Conservation (phyloP, 2,113 vertebrate species). For the Odocoileus virginianus region DNA sequence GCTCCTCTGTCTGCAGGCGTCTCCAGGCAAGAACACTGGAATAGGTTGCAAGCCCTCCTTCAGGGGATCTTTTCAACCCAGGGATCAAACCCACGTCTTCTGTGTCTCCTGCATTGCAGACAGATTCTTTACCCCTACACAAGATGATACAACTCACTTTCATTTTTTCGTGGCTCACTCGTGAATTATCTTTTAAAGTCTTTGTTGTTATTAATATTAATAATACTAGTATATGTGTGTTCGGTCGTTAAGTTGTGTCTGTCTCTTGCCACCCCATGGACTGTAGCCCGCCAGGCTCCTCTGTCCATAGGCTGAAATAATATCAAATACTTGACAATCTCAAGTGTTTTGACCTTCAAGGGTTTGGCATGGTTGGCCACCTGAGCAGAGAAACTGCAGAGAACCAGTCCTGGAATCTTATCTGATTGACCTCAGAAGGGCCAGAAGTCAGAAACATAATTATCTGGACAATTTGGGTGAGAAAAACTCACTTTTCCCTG, state of each 20-base stretch:
- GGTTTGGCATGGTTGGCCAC: not conserved
- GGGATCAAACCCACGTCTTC: not conserved
- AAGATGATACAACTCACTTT: not conserved
- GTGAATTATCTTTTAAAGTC: not conserved
- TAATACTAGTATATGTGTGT: not conserved
- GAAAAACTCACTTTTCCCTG: not conserved
- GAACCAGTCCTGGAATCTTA: not conserved
- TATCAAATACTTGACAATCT: not conserved
- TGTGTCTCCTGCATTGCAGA: not conserved
- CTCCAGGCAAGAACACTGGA: not conserved
- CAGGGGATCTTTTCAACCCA: not conserved
- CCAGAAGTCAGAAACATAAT: not conserved
- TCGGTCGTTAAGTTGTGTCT: not conserved
- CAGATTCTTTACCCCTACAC: not conserved
- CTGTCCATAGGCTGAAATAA: not conserved
- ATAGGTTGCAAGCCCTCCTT: not conserved
- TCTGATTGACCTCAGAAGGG: not conserved
- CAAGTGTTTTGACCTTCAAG: not conserved
- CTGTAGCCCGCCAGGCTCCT: not conserved
- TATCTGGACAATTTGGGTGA: not conserved
- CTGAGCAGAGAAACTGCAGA: not conserved
- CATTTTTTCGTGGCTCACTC: not conserved
- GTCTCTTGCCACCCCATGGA: not conserved
- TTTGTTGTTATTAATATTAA: not conserved
- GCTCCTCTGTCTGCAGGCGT: not conserved